These are phyloP conservation scores for Periphyllus acericola DNA, from an alignment of 2,888 invertebrate genomes.

Conservation along the genomic window DNA sequence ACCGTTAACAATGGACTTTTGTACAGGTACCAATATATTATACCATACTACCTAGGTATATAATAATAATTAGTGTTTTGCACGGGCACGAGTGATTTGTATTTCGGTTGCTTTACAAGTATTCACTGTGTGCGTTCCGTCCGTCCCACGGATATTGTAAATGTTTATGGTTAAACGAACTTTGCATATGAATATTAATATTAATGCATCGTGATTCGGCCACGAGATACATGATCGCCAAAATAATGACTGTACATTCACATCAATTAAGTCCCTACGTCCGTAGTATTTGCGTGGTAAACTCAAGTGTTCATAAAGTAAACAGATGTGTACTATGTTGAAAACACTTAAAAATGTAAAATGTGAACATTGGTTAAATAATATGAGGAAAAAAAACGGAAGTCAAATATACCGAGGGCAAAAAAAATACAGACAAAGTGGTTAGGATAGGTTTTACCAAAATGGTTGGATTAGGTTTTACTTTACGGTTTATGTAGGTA, in stretches of 20 bases:
- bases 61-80: constrained; percentile 21
- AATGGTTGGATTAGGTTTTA: neutral
- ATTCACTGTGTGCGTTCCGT: neutral
- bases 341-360: neutral
- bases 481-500: neutral
- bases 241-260: constrained; percentile 11
- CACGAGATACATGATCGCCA: constrained; percentile 4
- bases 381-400: neutral
- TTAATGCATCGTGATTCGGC: constrained; percentile 9
- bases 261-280: constrained; percentile 29
- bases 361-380: neutral
- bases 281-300: constrained; percentile 34
- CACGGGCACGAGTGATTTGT: neutral
- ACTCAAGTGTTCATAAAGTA: neutral
- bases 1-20: constrained; percentile 7
- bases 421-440: neutral
- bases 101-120: neutral
- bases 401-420: neutral
- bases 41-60: neutral
- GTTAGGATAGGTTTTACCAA: neutral
- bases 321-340: neutral
- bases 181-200: constrained; percentile 22
- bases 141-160: constrained; percentile 34
- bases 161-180: constrained; percentile 3
- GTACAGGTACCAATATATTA: neutral